Conservation (phyloP, 2,113 vertebrate genomes). For the Ellobius talpinus region DNA sequence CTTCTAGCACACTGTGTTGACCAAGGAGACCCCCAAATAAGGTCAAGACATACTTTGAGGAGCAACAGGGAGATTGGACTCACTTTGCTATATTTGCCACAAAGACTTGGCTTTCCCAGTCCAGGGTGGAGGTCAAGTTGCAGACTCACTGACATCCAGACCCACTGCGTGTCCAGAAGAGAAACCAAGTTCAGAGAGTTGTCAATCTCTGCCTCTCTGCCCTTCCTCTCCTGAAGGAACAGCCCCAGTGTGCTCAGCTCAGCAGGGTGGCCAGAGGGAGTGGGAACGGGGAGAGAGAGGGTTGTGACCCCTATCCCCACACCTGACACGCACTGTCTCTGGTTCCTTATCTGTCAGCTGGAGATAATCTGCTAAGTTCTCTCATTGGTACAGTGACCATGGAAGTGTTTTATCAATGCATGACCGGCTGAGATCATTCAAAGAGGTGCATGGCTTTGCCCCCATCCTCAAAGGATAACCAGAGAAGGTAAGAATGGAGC, state of each 20-base stretch:
- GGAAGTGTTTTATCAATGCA: not conserved
- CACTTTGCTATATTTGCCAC: not conserved
- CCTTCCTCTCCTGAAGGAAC: not conserved
- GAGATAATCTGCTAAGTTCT: fast-evolving
- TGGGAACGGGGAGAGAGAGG: not conserved
- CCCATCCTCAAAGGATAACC: not conserved
- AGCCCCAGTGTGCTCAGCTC: not conserved
- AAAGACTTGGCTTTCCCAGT: not conserved
- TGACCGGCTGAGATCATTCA: not conserved
- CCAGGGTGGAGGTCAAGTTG: not conserved
- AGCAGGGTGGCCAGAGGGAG: not conserved
- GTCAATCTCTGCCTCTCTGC: not conserved
- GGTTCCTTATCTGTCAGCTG: not conserved
- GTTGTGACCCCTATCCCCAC: not conserved
- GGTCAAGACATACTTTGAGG: not conserved
- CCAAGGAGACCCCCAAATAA: not conserved
- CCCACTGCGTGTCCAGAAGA: not conserved
- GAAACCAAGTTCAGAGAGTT: not conserved
- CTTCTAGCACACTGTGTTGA: not conserved
- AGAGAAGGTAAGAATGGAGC: not conserved
- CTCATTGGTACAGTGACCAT: fast-evolving
- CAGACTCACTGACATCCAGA: not conserved
- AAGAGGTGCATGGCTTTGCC: not conserved
- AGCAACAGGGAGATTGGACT: not conserved
- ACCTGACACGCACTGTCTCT: not conserved